These are phyloP conservation scores for Bombyx huttoni DNA, from an alignment of 2,888 invertebrate genomes.

Conservation along the genomic window DNA sequence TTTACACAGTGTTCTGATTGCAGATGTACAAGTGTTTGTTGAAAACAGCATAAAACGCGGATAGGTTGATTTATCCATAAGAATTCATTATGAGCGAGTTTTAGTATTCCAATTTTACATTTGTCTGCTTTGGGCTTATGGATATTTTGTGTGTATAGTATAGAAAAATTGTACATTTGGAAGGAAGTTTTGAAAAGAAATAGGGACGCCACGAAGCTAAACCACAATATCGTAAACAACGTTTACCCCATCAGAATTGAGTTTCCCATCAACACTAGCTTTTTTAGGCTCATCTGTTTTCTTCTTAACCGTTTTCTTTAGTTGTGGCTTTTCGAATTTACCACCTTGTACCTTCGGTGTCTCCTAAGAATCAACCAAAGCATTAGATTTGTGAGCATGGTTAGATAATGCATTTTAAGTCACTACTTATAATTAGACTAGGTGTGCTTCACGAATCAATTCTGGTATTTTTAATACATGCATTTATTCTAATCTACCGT, in stretches of 20 bases:
- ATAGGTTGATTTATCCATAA: too few relatives aligned
- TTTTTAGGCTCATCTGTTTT: constrained; percentile 48
- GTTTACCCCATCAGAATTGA: constrained; percentile 47
- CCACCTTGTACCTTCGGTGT: constrained; percentile 58
- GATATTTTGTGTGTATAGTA: background rate
- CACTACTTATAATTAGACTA: constrained; percentile 40
- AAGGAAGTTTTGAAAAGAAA: constrained; percentile 15
- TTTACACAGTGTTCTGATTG: too few relatives aligned
- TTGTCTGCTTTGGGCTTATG: background rate
- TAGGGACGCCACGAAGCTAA: constrained; percentile 26
- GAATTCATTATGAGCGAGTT: too few relatives aligned
- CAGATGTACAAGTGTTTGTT: too few relatives aligned
- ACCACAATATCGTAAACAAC: constrained; percentile 19
- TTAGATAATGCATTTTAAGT: constrained; percentile 26
- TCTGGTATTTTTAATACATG: constrained; percentile 15
- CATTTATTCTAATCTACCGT: constrained; percentile 24
- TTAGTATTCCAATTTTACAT: background rate
- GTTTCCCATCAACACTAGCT: constrained; percentile 20
- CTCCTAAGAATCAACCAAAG: constrained; percentile 55
- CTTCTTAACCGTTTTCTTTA: constrained; percentile 62
- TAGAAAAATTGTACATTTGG: background rate
- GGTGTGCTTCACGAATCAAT: constrained; percentile 21
- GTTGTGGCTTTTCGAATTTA: constrained; percentile 62
- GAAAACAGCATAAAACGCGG: too few relatives aligned
- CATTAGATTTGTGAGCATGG: constrained; percentile 31